These are phyloP conservation scores for Malthinus flaveolus DNA, from an alignment of 2,888 invertebrate species.

Conservation along the genomic window DNA sequence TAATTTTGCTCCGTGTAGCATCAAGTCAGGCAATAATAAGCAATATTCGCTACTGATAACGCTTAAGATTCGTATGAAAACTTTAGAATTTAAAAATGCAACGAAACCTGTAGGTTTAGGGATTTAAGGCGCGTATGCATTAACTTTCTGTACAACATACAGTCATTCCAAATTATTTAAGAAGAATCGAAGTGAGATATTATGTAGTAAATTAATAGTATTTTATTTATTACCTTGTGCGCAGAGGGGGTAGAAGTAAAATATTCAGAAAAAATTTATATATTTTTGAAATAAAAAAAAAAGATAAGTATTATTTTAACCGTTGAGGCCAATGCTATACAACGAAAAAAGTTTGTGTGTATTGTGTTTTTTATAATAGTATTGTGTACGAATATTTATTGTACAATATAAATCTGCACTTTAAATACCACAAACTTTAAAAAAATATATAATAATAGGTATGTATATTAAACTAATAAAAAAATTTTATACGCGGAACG, in stretches of 20 bases:
- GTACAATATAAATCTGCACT: slow-evolving; percentile 17
- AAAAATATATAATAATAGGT: no score
- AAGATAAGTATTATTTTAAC: slow-evolving; percentile 23
- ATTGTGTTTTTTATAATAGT: slow-evolving; percentile 21
- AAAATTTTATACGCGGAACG: no score
- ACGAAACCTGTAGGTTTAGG: slow-evolving; percentile 46
- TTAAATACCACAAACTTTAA: slow-evolving; percentile 23
- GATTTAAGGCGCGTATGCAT: slow-evolving; percentile 40
- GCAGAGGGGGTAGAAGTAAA: slow-evolving; percentile 8
- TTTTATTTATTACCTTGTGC: slow-evolving; percentile 17
- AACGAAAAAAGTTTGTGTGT: slow-evolving; percentile 40
- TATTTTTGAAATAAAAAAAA: slow-evolving; percentile 16
- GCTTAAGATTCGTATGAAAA: slow-evolving; percentile 48
- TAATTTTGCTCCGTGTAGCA: slow-evolving; percentile 4
- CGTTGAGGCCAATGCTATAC: slow-evolving; percentile 40
- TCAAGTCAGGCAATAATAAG: slow-evolving; percentile 49
- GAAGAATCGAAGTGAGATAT: slow-evolving; percentile 31
- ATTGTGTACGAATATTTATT: slow-evolving; percentile 14
- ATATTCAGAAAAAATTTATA: slow-evolving; percentile 18
- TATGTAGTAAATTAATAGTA: slow-evolving; percentile 23
- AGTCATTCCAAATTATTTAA: slow-evolving; percentile 34
- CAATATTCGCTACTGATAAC: slow-evolving; percentile 49
- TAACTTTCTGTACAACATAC: slow-evolving; percentile 22
- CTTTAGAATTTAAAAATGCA: slow-evolving; percentile 46
- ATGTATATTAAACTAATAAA: no score